Percentiles rank a stretch among this genome's conserved stretches.
Conservation (phyloP, 2,797 vertebrate species). For the Acipenser transmontanus region DNA sequence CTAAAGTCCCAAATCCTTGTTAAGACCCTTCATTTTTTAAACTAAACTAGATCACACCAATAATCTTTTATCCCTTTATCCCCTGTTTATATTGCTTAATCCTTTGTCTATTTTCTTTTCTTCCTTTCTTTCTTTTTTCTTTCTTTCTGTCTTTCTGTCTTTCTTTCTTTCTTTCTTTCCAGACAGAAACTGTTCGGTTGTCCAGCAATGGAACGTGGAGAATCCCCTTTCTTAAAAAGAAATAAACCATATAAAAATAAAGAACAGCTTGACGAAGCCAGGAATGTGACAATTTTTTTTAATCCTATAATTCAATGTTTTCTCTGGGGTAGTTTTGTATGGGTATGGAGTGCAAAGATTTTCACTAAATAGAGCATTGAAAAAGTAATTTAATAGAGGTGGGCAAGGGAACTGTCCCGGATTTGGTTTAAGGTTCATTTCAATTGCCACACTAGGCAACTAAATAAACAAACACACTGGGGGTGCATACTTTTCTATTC, state of each 20-base stretch:
- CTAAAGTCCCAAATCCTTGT: slow-evolving; percentile 65
- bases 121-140: slow-evolving; percentile 41
- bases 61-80: slow-evolving; percentile 66
- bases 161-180: slow-evolving; percentile 23
- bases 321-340: slow-evolving; percentile 54
- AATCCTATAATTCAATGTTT: slow-evolving; percentile 67
- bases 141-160: slow-evolving; percentile 29
- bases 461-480: slow-evolving; percentile 23
- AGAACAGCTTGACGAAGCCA: slow-evolving; percentile 56
- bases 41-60: slow-evolving; percentile 71
- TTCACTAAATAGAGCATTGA: slow-evolving; percentile 58
- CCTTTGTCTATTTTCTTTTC: slow-evolving; percentile 57
- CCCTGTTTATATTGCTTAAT: slow-evolving; percentile 62
- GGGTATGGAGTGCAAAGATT: slow-evolving; percentile 58
- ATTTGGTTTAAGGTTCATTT: slow-evolving; percentile 36
- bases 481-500: slow-evolving; percentile 17
- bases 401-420: slow-evolving; percentile 46
- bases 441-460: slow-evolving; percentile 42
- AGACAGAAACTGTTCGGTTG: slow-evolving; percentile 65
- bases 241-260: slow-evolving; percentile 58
- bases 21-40: slow-evolving; percentile 68
- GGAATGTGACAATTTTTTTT: slow-evolving; percentile 63
- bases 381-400: slow-evolving; percentile 45
- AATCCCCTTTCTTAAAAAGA: slow-evolving; percentile 55
- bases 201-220: slow-evolving; percentile 63